Percentiles rank a stretch among this genome's conserved stretches.
These are phyloP conservation scores for Aulostomus chinensis DNA, from an alignment of 2,797 vertebrate species.

Conservation along the genomic window DNA sequence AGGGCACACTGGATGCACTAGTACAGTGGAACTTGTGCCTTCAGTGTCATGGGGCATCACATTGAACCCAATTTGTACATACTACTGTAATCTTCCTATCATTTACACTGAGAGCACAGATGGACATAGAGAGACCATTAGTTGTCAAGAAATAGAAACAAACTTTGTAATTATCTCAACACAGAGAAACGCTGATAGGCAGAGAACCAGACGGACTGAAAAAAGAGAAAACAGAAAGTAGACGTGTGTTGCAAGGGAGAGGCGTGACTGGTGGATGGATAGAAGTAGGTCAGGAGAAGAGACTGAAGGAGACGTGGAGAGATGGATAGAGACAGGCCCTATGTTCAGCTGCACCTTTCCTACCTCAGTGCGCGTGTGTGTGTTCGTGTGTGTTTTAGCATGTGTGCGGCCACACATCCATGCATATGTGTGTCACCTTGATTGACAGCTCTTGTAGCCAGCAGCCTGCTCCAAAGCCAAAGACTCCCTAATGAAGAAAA, in stretches of 20 bases:
- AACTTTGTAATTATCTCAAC: constrained; percentile 49
- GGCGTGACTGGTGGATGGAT: constrained; percentile 63
- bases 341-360: constrained; percentile 9
- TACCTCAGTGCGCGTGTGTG: constrained; percentile 28
- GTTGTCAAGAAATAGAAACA: constrained; percentile 24
- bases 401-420: neutral
- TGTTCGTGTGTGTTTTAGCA: constrained; percentile 7
- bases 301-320: constrained; percentile 39
- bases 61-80: too few species aligned
- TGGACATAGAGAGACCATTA: neutral
- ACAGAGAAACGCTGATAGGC: constrained; percentile 28
- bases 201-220: constrained; percentile 33
- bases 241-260: constrained; percentile 15
- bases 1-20: neutral
- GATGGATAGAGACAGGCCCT: constrained; percentile 29
- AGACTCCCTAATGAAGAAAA: constrained; percentile 71
- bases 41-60: too few species aligned
- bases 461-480: constrained; percentile 60
- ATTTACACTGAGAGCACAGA: too few species aligned
- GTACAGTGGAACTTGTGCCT: too few species aligned
- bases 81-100: too few species aligned
- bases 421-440: constrained; percentile 52
- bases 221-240: constrained; percentile 7
- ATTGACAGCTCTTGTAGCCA: constrained; percentile 69
- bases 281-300: constrained; percentile 78